Base-by-base conservation (phyloP, 1,140 invertebrate genomes). In the Chironomus tepperi region DNA sequence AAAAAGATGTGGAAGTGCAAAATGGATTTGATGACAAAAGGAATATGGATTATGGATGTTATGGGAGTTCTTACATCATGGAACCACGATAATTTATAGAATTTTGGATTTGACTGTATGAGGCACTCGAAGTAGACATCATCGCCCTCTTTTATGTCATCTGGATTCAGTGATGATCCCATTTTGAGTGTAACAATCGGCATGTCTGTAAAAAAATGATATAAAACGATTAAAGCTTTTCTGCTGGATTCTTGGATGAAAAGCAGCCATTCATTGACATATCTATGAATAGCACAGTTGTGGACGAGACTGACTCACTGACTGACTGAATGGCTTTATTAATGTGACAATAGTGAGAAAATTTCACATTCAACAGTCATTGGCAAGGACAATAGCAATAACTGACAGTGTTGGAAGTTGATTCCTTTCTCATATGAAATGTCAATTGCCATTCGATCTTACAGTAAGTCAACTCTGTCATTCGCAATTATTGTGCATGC, bases 141-240 rank as follows among this genome's bases (percentile, higher is more conserved):
- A 79, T 93, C 91, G 7, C 92, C 91, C 83, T 93, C 92, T 82
- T 93, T 93, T 79, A 94, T 93, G 80, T 91, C 89, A 76, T 92
- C 88, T 15, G 91, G 89, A 81, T 92, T 92, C 76, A 93, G 81
- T 76, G 87, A 91, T 75, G 88, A 87, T 21, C 92, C 92, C 88
- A 93, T 91, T 82, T 88, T 89, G 43, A 93, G 82, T 73, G 86
- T 87, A 16, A 93, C 90, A 73, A 90, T 86, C n/a, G 91, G 91
- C 77, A 87, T 85, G 85, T 89, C 90, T 91, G 84, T 74, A 84
- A 85, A n/a, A n/a, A 79, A 75, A 79, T 81, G 79, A 79, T 73
- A 74, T 75, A 76, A 76, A 67, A 67, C 16, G n/a, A 2, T 67
- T n/a, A 65, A 65, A n/a, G 16, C 7, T 65, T 65, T 65, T 65